Base-by-base conservation (phyloP, 2,797 vertebrate genomes). In the Toxotes lorentzi region DNA sequence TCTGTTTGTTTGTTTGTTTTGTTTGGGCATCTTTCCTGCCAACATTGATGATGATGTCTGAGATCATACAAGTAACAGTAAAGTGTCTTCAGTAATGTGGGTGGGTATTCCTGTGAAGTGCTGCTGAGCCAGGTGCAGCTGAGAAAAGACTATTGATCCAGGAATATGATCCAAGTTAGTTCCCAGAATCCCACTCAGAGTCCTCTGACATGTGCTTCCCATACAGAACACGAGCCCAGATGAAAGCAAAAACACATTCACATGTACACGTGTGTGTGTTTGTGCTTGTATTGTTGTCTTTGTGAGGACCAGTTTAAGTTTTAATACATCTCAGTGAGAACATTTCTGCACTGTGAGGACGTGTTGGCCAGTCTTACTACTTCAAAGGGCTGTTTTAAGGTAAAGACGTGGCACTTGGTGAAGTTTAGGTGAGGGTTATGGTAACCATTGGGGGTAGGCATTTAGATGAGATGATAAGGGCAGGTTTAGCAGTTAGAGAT, bases 121-220 rank as follows among this genome's bases (percentile, higher is more conserved):
- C 34, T 56, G 68, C 27, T 32, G 4, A 51, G 54, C 17, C 47
- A 30, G 41, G 7, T 48, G 32, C 58, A 30, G n/a, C 24, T 6
- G 23, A 56, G 47, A 58, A 70, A 45, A 64, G 24, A 45, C 53
- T 13, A 64, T 35, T 78, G 63, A 74, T 69, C 6, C 6, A n/a
- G 66, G 40, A 69, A 60, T 48, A 47, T 53, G 48, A 83, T 50
- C 21, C 69, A 65, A 41, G 41, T 63, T 17, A 47, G 35, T 80
- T 83, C 69, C 73, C 45, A 50, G 81, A 81, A 77, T 43, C 35
- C 30, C 13, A 54, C 8, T 43, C 21, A 34, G 70, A 66, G 40
- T 79, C 60, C 78, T 66, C 24, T 3, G 1, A 68, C 54, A 60
- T 58, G 27, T 61, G n/a, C 19, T 70, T 65, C 48, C 32, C 41